Conservation (phyloP, 2,113 vertebrate genomes). For the Etheostoma spectabile region DNA sequence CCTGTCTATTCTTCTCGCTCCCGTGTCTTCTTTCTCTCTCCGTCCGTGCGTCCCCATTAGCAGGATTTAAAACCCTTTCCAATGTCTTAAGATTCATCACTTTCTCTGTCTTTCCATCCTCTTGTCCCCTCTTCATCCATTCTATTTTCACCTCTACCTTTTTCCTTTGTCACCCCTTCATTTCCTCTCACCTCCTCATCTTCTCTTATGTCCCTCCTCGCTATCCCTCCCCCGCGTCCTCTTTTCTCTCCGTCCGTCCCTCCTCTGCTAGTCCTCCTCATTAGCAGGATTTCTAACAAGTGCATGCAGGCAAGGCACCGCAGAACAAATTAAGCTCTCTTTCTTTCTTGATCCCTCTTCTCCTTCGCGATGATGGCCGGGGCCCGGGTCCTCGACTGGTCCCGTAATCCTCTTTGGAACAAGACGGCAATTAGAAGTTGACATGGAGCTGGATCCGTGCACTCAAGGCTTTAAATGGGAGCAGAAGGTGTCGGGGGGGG, state of each 20-base stretch:
- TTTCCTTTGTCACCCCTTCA: not conserved
- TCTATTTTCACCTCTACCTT: not conserved
- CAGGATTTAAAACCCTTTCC: slow-evolving; percentile 43
- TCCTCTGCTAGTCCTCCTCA: slow-evolving; percentile 36
- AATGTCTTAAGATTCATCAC: not conserved
- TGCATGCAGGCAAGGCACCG: slow-evolving; percentile 34
- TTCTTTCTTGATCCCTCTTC: slow-evolving; percentile 50
- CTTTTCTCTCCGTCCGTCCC: not conserved
- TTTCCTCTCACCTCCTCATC: not conserved
- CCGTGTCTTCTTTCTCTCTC: not conserved
- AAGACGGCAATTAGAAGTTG: slow-evolving; percentile 51
- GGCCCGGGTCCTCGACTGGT: slow-evolving; percentile 24
- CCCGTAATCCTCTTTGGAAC: slow-evolving; percentile 67
- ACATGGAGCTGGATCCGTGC: not conserved
- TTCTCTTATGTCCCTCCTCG: not conserved
- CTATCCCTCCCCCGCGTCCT: not conserved
- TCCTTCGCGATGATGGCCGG: slow-evolving; percentile 57
- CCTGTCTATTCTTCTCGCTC: too few relatives aligned
- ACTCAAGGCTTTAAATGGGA: not conserved
- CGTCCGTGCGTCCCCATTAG: slow-evolving; percentile 58
- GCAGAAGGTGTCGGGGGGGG: not conserved
- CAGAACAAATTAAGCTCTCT: slow-evolving; percentile 67
- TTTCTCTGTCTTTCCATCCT: not conserved
- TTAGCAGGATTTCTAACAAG: slow-evolving; percentile 66
- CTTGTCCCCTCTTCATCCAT: too few relatives aligned